phyloP scores from a whole-genome alignment of 1,140 invertebrate species.

The Formica exsecta region DNA sequence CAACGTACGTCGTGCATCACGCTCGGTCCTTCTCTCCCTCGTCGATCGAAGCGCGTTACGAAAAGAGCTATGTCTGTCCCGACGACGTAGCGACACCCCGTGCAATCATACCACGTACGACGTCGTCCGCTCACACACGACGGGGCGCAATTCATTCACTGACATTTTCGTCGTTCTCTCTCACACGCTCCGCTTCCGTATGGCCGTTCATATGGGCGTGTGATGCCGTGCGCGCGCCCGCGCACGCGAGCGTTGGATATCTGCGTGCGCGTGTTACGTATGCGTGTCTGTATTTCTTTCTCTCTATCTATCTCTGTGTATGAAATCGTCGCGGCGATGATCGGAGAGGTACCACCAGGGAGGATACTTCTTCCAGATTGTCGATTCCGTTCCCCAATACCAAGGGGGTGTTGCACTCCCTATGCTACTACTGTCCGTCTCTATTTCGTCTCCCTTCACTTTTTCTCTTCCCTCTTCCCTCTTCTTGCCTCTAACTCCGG shows the following conservation, averaged over 20 bases:
- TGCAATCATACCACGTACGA: slow-evolving; percentile 53
- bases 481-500: slow-evolving; percentile 18
- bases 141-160: slow-evolving; percentile 49
- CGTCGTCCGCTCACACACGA: slow-evolving; percentile 46
- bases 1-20: slow-evolving; percentile 34
- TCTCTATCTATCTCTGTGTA: neutral
- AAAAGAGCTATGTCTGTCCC: neutral
- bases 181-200: slow-evolving; percentile 50
- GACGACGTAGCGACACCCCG: slow-evolving; percentile 28
- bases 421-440: neutral
- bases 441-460: neutral
- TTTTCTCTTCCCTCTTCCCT: neutral
- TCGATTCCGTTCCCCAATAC: neutral
- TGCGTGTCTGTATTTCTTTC: neutral
- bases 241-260: neutral
- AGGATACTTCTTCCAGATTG: slow-evolving; percentile 8
- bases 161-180: slow-evolving; percentile 36
- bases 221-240: slow-evolving; percentile 42
- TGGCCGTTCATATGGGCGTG: slow-evolving; percentile 64
- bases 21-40: neutral
- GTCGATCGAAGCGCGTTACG: slow-evolving; percentile 14
- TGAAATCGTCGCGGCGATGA: neutral
- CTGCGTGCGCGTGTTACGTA: too few species aligned
- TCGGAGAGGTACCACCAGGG: neutral
- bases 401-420: neutral